Conservation (phyloP, 1,140 invertebrate genomes). For the Archegozetes longisetosus region DNA sequence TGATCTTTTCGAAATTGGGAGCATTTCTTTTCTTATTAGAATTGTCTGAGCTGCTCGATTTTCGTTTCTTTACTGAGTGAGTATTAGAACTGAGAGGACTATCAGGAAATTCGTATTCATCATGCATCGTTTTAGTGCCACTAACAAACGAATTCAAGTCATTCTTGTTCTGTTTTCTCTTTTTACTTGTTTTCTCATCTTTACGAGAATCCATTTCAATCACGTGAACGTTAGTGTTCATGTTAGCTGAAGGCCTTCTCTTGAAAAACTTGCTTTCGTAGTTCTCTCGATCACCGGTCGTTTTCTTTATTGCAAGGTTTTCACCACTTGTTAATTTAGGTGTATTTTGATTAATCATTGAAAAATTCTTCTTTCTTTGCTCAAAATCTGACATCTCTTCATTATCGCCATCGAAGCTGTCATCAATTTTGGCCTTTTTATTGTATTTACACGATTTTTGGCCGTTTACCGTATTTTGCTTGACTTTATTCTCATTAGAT, state of each 20-base stretch:
- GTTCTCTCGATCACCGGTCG: neutral
- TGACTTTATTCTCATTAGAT: neutral
- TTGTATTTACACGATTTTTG: neutral
- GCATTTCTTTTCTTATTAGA: neutral
- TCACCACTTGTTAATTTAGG: neutral
- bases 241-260: conserved; percentile 7
- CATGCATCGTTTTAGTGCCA: conserved; percentile 17
- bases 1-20: neutral
- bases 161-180: neutral
- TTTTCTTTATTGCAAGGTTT: neutral
- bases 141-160: neutral
- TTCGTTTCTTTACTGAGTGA: neutral
- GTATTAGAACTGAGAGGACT: conserved; percentile 9
- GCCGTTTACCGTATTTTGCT: neutral
- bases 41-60: neutral
- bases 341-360: neutral
- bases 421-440: neutral
- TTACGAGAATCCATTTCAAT: neutral
- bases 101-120: conserved; percentile 15
- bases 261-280: conserved; percentile 9
- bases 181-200: neutral
- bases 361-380: neutral
- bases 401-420: neutral
- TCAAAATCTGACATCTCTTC: neutral
- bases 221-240: neutral